Evolutionary conservation across 1,140 invertebrate genomes (phyloP).

Genomic region (Megalopta genalis): DNA sequence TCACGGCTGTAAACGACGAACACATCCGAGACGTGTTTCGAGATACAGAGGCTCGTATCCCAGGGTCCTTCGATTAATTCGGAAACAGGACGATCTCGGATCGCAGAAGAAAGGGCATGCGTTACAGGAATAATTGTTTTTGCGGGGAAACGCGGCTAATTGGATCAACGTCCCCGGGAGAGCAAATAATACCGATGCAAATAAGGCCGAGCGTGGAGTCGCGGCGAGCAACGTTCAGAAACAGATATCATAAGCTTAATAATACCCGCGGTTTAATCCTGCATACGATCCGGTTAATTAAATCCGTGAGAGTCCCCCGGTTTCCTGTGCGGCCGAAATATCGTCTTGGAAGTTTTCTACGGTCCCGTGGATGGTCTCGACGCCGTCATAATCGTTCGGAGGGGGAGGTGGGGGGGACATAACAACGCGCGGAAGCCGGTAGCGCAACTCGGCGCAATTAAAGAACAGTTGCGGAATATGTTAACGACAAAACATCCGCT

Average conservation of each 20-base stretch:
- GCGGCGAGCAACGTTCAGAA: not conserved
- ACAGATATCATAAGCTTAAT: slow-evolving; percentile 6
- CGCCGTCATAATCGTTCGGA: slow-evolving; percentile 49
- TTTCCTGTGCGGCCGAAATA: slow-evolving; percentile 22
- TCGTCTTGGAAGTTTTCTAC: not conserved
- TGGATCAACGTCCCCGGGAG: not conserved
- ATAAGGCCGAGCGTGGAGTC: not conserved
- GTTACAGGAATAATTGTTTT: not conserved
- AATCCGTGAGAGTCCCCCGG: not conserved
- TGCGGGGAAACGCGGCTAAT: slow-evolving; percentile 43
- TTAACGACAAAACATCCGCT: not conserved
- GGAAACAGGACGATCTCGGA: not conserved
- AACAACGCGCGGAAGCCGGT: slow-evolving; percentile 51
- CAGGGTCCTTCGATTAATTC: not conserved
- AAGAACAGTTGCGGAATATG: slow-evolving; percentile 34
- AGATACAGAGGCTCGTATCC: not conserved
- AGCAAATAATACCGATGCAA: slow-evolving; percentile 21
- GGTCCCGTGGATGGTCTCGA: not conserved
- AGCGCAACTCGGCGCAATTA: slow-evolving; percentile 37
- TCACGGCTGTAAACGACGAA: not conserved
- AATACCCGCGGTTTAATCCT: slow-evolving; percentile 1
- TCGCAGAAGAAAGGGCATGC: not conserved
- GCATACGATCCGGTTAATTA: slow-evolving; percentile 42
- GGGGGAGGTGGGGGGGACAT: slow-evolving; percentile 37
- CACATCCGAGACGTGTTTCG: not conserved